phyloP scores from a whole-genome alignment of 2,797 vertebrate genomes.

The Pangasius macronema region DNA sequence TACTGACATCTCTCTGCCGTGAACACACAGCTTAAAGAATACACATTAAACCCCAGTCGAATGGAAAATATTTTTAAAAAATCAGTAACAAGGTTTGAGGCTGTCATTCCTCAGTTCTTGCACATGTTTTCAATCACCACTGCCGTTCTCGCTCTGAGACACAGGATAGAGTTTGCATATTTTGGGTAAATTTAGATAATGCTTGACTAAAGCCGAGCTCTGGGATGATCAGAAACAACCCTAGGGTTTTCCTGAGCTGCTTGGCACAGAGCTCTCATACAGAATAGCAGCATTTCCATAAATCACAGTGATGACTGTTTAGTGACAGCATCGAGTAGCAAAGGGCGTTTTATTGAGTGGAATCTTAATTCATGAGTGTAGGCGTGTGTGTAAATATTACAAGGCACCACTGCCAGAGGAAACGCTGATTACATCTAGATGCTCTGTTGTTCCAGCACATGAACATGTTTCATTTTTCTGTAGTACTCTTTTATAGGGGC shows the following conservation, averaged over 20 bases:
- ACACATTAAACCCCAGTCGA: slow-evolving; percentile 42
- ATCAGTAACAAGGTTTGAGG: slow-evolving; percentile 20
- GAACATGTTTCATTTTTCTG: slow-evolving; percentile 62
- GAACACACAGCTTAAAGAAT: slow-evolving; percentile 42
- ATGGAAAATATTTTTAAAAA: slow-evolving; percentile 39
- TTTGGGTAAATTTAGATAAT: slow-evolving; percentile 17
- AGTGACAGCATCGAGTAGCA: slow-evolving; percentile 29
- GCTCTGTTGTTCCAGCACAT: slow-evolving; percentile 50
- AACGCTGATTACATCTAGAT: slow-evolving; percentile 64
- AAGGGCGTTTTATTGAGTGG: slow-evolving; percentile 32
- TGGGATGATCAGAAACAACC: background rate
- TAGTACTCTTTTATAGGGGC: slow-evolving; percentile 58
- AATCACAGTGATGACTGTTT: slow-evolving; percentile 36
- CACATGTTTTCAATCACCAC: slow-evolving; percentile 39
- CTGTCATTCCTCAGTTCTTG: slow-evolving; percentile 14
- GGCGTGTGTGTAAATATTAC: slow-evolving; percentile 42
- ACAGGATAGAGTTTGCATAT: slow-evolving; percentile 21
- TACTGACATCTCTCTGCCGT: slow-evolving; percentile 46
- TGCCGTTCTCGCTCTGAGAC: slow-evolving; percentile 22
- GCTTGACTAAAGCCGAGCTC: background rate
- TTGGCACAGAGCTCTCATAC: slow-evolving; percentile 8
- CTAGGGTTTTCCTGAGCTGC: slow-evolving; percentile 5
- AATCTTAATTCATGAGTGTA: slow-evolving; percentile 33
- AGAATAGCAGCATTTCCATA: slow-evolving; percentile 22
- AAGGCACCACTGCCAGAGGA: slow-evolving; percentile 33